Conservation (phyloP, 2,888 invertebrate genomes). For the Parapristionchus giblindavisi region DNA sequence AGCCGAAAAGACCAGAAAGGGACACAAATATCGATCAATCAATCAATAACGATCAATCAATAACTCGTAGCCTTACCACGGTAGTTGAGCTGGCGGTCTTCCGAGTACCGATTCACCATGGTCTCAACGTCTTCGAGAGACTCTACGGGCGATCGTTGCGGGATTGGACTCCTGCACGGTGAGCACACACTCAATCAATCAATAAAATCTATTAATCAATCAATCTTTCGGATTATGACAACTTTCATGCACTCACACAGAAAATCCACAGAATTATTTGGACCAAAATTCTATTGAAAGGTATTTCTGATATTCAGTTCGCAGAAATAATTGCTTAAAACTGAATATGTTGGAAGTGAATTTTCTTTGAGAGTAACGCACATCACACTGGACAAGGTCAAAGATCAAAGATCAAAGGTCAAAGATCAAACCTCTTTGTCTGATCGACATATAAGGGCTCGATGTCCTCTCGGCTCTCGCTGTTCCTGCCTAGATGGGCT, state of each 20-base stretch:
- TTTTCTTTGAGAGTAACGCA: too few relatives aligned
- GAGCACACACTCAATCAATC: background rate
- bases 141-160: conserved; percentile 28
- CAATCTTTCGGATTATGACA: too few relatives aligned
- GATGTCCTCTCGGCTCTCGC: conserved; percentile 44
- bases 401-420: background rate
- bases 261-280: too few relatives aligned
- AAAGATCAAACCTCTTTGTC: conserved; percentile 32
- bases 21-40: too few relatives aligned
- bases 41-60: background rate
- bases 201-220: background rate
- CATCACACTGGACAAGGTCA: background rate
- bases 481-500: conserved; percentile 46
- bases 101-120: conserved; percentile 44
- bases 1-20: too few relatives aligned
- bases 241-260: too few relatives aligned
- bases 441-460: conserved; percentile 61
- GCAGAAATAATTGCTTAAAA: too few relatives aligned
- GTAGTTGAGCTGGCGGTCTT: conserved; percentile 41
- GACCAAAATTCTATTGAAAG: too few relatives aligned
- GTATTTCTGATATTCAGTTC: too few relatives aligned
- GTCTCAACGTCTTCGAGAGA: conserved; percentile 43
- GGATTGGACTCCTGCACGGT: conserved; percentile 16
- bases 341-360: too few relatives aligned
- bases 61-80: conserved; percentile 29